Conservation (phyloP, 2,797 vertebrate species). For the Tiaroga cobitis region DNA sequence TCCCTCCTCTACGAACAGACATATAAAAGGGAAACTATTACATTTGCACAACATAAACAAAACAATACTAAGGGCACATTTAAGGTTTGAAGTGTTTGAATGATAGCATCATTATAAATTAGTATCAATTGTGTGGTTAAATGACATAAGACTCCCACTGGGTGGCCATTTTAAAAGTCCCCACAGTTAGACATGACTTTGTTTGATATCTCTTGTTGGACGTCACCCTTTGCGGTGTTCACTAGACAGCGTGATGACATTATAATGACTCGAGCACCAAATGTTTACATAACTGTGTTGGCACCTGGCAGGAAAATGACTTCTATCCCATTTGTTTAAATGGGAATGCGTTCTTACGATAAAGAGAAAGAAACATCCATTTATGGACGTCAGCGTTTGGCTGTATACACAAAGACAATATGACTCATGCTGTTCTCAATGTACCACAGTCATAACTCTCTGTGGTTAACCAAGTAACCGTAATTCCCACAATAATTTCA, state of each 20-base stretch:
- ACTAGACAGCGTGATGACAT: slow-evolving; percentile 34
- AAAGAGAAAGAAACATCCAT: slow-evolving; percentile 44
- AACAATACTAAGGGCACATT: not conserved
- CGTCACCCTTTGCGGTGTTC: slow-evolving; percentile 11
- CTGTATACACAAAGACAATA: slow-evolving; percentile 22
- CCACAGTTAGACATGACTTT: not conserved
- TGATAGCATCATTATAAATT: not conserved
- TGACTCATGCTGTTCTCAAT: slow-evolving; percentile 43
- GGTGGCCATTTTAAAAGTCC: slow-evolving; percentile 12
- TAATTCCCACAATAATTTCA: slow-evolving; percentile 27
- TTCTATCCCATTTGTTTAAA: not conserved
- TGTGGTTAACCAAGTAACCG: slow-evolving; percentile 34
- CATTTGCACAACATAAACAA: not conserved
- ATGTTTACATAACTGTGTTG: slow-evolving; percentile 42
- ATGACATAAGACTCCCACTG: not conserved
- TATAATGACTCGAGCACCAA: slow-evolving; percentile 20
- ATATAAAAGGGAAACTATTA: not conserved
- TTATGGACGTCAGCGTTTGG: slow-evolving; percentile 35
- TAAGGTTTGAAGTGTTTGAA: not conserved
- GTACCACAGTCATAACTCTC: slow-evolving; percentile 23
- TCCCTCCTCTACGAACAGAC: not conserved
- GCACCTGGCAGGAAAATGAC: not conserved
- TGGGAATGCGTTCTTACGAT: slow-evolving; percentile 11
- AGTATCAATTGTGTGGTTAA: not conserved
- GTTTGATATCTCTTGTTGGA: slow-evolving; percentile 22